Conservation (phyloP, 1,140 invertebrate genomes). For the Ceratosolen fusciceps region DNA sequence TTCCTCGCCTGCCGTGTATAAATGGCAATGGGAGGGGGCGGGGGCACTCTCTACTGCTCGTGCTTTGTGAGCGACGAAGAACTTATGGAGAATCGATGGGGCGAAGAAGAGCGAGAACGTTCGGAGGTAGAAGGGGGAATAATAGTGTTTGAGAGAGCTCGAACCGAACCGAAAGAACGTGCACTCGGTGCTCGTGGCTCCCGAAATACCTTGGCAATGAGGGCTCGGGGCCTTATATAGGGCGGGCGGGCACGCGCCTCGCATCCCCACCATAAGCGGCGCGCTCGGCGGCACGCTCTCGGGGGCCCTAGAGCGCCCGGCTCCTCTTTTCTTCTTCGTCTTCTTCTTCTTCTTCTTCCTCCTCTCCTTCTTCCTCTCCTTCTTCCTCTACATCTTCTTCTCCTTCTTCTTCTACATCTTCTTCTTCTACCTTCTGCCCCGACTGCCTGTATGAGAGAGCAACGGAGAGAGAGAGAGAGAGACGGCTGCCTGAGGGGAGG, state of each 20-base stretch:
- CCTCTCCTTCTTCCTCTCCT: too few species aligned
- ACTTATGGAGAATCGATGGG: neutral
- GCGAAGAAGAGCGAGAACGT: too few species aligned
- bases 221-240: slow-evolving; percentile 71
- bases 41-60: too few species aligned
- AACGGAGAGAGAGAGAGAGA: neutral
- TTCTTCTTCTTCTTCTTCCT: too few species aligned
- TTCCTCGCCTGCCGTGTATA: too few species aligned
- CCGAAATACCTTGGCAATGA: slow-evolving; percentile 69
- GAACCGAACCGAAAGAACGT: slow-evolving; percentile 27
- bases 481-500: neutral
- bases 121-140: slow-evolving; percentile 31
- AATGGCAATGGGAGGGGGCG: neutral
- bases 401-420: too few species aligned
- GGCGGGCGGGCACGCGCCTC: slow-evolving; percentile 68
- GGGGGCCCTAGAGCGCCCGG: slow-evolving; percentile 64
- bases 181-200: slow-evolving; percentile 62
- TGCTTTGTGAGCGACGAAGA: neutral
- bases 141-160: slow-evolving; percentile 16
- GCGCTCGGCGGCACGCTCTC: slow-evolving; percentile 49
- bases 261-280: slow-evolving; percentile 50
- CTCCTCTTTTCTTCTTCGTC: slow-evolving; percentile 38
- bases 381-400: too few species aligned
- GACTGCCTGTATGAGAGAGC: too few species aligned
- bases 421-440: neutral